phyloP scores from a whole-genome alignment of 1,140 invertebrate species.

The Drosophila subpulchrella region DNA sequence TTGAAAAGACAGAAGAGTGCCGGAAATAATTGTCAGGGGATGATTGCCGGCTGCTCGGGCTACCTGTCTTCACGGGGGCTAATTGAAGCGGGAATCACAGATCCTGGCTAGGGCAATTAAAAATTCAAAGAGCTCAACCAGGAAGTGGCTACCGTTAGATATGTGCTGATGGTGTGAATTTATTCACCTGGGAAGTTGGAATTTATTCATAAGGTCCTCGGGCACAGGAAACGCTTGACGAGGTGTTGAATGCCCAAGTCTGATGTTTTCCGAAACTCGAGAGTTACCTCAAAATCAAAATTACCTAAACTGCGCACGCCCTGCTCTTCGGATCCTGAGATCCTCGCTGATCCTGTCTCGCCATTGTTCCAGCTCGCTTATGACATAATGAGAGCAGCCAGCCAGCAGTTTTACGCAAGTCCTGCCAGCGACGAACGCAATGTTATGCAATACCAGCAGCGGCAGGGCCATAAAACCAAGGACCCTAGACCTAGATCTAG shows the following conservation, averaged over 20 bases:
- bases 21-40: conserved; percentile 78
- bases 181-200: conserved; percentile 57
- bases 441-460: conserved; percentile 69
- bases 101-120: conserved; percentile 54
- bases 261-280: neutral
- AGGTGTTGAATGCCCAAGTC: conserved; percentile 62
- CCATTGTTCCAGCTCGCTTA: conserved; percentile 64
- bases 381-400: conserved; percentile 69
- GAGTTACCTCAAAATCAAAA: conserved; percentile 35
- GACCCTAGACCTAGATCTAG: conserved; percentile 56
- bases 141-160: conserved; percentile 74
- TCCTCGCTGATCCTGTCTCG: conserved; percentile 18
- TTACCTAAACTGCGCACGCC: conserved; percentile 53
- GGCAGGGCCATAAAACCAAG: conserved; percentile 52
- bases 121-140: conserved; percentile 20
- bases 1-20: conserved; percentile 35
- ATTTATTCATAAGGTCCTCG: conserved; percentile 53
- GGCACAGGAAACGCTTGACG: conserved; percentile 50
- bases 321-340: neutral
- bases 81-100: conserved; percentile 52
- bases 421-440: conserved; percentile 46
- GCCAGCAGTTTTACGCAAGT: conserved; percentile 70
- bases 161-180: conserved; percentile 59
- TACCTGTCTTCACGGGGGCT: conserved; percentile 67
- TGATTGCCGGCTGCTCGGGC: conserved; percentile 34